Percentiles rank a stretch among this genome's conserved stretches.
These are phyloP conservation scores for Drosophila seguyi DNA, from an alignment of 1,140 invertebrate species.

Conservation along the genomic window DNA sequence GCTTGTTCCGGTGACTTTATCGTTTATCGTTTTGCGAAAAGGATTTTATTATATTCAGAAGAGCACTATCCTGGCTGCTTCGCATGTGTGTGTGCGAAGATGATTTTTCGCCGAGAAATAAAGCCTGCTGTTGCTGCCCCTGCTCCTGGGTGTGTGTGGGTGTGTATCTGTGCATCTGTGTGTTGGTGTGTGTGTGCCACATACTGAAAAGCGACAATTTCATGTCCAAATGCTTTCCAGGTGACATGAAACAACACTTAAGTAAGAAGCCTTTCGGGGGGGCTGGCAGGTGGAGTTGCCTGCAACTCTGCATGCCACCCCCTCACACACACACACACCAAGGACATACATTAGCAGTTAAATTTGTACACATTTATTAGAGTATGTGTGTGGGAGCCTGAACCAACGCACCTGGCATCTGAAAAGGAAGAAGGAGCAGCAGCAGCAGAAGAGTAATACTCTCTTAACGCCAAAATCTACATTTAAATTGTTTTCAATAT, in stretches of 20 bases:
- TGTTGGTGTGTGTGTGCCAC: slow-evolving; percentile 52
- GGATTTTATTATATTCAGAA: slow-evolving; percentile 79
- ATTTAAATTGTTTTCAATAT: slow-evolving; percentile 84
- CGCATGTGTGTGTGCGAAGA: slow-evolving; percentile 69
- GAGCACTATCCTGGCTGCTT: slow-evolving; percentile 49
- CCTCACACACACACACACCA: slow-evolving; percentile 10
- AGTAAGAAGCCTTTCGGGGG: slow-evolving; percentile 68
- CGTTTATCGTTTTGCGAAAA: slow-evolving; percentile 65
- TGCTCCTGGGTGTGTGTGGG: slow-evolving; percentile 12
- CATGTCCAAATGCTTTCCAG: slow-evolving; percentile 85
- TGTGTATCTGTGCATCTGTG: slow-evolving; percentile 5
- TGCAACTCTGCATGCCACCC: slow-evolving; percentile 56
- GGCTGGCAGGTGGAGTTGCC: slow-evolving; percentile 22
- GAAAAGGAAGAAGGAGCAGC: slow-evolving; percentile 10
- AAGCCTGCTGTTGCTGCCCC: slow-evolving; percentile 8
- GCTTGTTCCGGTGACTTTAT: slow-evolving; percentile 68
- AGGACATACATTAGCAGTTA: slow-evolving; percentile 27
- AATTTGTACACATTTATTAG: slow-evolving; percentile 22
- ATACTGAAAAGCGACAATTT: slow-evolving; percentile 84
- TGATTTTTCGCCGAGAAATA: slow-evolving; percentile 54
- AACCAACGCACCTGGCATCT: slow-evolving; percentile 57
- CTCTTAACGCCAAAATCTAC: slow-evolving; percentile 70
- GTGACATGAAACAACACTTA: slow-evolving; percentile 85
- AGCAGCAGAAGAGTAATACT: slow-evolving; percentile 57
- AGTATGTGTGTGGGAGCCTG: slow-evolving; percentile 30